Percentiles rank a stretch among this genome's conserved stretches.
These are phyloP conservation scores for Zaprionus taronus DNA, from an alignment of 1,140 invertebrate species.

Conservation along the genomic window DNA sequence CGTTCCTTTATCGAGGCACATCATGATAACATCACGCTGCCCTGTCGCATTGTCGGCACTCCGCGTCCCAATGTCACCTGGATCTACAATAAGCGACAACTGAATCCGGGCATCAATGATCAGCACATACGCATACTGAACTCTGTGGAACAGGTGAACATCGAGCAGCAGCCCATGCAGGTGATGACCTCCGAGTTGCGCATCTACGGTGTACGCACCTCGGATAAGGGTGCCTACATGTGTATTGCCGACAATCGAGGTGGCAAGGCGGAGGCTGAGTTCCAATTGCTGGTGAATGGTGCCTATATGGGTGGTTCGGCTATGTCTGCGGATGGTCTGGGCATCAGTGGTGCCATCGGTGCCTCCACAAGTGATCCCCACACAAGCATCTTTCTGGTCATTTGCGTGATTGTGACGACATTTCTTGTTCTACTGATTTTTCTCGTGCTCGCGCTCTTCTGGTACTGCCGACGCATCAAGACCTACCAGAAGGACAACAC, in stretches of 20 bases:
- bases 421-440: conserved; percentile 87
- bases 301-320: conserved; percentile 83
- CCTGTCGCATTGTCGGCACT: conserved; percentile 91
- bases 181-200: conserved; percentile 87
- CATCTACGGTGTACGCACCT: conserved; percentile 88
- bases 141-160: conserved; percentile 60
- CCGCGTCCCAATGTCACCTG: conserved; percentile 91
- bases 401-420: conserved; percentile 86
- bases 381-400: conserved; percentile 85
- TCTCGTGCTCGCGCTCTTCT: conserved; percentile 88
- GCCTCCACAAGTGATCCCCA: conserved; percentile 69
- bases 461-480: conserved; percentile 86
- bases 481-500: conserved; percentile 86
- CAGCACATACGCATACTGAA: conserved; percentile 83
- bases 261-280: conserved; percentile 90
- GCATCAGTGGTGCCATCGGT: conserved; percentile 67
- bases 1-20: conserved; percentile 86
- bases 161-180: conserved; percentile 29
- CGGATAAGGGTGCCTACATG: conserved; percentile 94
- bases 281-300: conserved; percentile 87
- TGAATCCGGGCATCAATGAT: conserved; percentile 85
- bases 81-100: conserved; percentile 88
- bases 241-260: conserved; percentile 94
- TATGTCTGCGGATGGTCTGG: conserved; percentile 79
- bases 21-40: conserved; percentile 89